Conservation (phyloP, 2,888 invertebrate genomes). For the Habrosyne pyritoides region DNA sequence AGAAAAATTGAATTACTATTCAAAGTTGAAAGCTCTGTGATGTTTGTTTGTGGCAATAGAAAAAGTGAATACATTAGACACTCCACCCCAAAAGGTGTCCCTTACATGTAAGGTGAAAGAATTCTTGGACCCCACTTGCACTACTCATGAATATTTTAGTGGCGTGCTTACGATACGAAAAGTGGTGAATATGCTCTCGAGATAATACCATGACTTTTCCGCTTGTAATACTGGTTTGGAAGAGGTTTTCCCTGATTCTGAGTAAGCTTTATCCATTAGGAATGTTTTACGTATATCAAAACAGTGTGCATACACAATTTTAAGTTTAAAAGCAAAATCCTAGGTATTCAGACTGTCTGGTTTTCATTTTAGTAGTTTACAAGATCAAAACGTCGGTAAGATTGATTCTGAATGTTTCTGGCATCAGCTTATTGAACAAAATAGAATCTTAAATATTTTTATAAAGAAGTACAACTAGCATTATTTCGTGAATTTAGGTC, state of each 20-base stretch:
- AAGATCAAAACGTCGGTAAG: no score
- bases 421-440: not conserved
- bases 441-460: no score
- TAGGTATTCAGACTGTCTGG: no score
- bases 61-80: conserved; percentile 71
- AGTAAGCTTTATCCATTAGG: not conserved
- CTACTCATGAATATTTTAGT: conserved; percentile 73
- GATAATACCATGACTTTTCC: conserved; percentile 31
- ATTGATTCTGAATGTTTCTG: no score
- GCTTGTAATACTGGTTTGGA: conserved; percentile 9
- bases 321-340: no score
- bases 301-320: no score
- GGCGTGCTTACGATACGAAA: conserved; percentile 54
- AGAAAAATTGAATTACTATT: conserved; percentile 68
- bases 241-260: not conserved
- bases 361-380: no score
- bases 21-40: conserved; percentile 65
- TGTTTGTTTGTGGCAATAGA: conserved; percentile 68
- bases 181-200: conserved; percentile 57
- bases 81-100: conserved; percentile 48
- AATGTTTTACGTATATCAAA: not conserved
- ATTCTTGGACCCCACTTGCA: conserved; percentile 62
- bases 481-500: no score
- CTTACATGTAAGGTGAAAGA: conserved; percentile 45
- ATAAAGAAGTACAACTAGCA: no score